A percentile compares a stretch with the other conserved stretches of the same genome.
These are phyloP conservation scores for Agrotis segetum DNA, from an alignment of 2,888 invertebrate genomes.

Conservation along the genomic window DNA sequence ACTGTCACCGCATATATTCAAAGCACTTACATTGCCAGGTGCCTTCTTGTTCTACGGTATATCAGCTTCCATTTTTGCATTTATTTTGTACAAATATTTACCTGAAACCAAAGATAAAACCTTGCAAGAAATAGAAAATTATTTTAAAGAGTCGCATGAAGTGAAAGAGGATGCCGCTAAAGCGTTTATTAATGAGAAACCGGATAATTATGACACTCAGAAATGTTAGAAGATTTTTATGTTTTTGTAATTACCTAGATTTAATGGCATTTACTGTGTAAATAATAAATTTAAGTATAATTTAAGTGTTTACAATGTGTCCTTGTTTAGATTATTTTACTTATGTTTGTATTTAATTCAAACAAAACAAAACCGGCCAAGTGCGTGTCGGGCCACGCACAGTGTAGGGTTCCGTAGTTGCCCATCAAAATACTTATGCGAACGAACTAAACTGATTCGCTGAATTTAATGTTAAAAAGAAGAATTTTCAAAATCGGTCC, in stretches of 20 bases:
- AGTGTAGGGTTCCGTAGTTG: too few relatives aligned
- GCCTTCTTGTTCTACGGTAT: constrained; percentile 75
- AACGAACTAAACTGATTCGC: too few relatives aligned
- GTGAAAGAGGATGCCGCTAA: constrained; percentile 53
- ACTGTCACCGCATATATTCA: constrained; percentile 75
- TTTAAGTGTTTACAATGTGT: constrained; percentile 44
- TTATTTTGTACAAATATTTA: constrained; percentile 71
- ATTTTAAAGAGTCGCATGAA: constrained; percentile 66
- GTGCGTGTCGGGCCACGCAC: too few relatives aligned
- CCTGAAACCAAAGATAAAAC: constrained; percentile 78
- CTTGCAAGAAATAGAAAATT: constrained; percentile 74
- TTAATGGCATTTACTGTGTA: constrained; percentile 60
- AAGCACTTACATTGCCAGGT: constrained; percentile 72
- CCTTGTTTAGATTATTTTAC: constrained; percentile 42
- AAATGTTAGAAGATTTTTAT: constrained; percentile 54
- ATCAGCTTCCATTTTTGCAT: constrained; percentile 70
- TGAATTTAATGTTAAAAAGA: too few relatives aligned
- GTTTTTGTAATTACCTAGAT: constrained; percentile 50
- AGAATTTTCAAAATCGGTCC: too few relatives aligned
- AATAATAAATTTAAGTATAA: constrained; percentile 51
- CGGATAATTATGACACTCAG: constrained; percentile 50
- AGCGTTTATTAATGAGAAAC: constrained; percentile 64
- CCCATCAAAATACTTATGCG: too few relatives aligned
- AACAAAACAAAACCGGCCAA: too few relatives aligned
- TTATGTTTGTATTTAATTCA: constrained; percentile 18